Percentiles rank a stretch among this genome's conserved stretches.
phyloP scores from a whole-genome alignment of 2,888 invertebrate genomes.

The Isotomurus palustris region DNA sequence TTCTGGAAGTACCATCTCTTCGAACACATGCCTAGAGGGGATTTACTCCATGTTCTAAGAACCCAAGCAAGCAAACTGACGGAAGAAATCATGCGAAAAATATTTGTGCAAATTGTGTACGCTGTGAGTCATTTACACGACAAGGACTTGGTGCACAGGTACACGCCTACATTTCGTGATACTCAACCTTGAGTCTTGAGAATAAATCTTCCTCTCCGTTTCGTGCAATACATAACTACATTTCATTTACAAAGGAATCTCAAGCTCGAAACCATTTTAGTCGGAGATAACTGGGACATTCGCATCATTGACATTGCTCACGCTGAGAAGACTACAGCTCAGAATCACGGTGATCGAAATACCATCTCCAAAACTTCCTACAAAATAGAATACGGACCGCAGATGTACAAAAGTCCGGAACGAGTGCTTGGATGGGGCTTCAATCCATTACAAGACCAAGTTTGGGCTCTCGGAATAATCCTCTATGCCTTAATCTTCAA shows the following conservation, averaged over 20 bases:
- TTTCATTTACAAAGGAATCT: conserved; percentile 13
- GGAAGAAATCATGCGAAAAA: conserved; percentile 15
- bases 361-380: conserved; percentile 17
- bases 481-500: conserved; percentile 18
- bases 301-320: conserved; percentile 17
- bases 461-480: conserved; percentile 23
- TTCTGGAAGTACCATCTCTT: conserved; percentile 24
- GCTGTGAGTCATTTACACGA: conserved; percentile 27
- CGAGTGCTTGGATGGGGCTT: conserved; percentile 17
- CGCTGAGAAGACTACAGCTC: conserved; percentile 22
- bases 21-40: conserved; percentile 20
- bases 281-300: conserved; percentile 20
- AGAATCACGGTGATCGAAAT: conserved; percentile 16
- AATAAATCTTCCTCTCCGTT: not conserved
- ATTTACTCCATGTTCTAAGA: conserved; percentile 13
- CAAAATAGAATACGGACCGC: conserved; percentile 16
- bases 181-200: not conserved
- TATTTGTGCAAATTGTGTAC: conserved; percentile 23
- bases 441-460: conserved; percentile 25
- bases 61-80: not conserved
- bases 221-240: not conserved
- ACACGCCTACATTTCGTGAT: not conserved
- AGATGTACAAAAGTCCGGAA: conserved; percentile 21
- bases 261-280: conserved; percentile 22
- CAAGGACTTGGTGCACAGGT: conserved; percentile 27